Base-by-base conservation (phyloP, 2,888 invertebrate species). In the Arenicola marina region DNA sequence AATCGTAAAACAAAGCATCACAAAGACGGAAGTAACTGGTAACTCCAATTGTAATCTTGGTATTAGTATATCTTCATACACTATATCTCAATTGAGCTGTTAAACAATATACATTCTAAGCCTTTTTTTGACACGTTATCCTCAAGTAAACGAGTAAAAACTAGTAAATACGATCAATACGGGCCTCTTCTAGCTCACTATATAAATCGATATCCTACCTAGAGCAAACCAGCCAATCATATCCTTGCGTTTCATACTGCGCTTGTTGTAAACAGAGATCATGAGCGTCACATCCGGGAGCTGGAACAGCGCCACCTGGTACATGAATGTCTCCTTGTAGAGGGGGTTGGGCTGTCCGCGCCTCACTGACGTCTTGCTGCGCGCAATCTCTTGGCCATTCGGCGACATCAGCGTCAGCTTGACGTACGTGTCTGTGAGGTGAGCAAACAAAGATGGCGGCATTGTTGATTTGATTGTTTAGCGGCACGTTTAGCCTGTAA, bases 211-310 rank as follows among this genome's bases (percentile, higher is more conserved):
- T 24, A 21, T 18, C 63, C 24, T 2, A 82, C 96, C 96, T 62
- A 96, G 85, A 66, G 94, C 92, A 86, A 96, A 93, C 95, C 96
- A 96, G 65, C 96, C 96, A 73, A 96, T 92, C 92, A 95, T 93
- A 84, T 96, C 95, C 79, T 95, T 93, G 73, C 93, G 90, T 82
- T 95, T 96, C 82, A 95, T 92, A 73, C 94, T 91, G 69, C 93
- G 90, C 82, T 94, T 92, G 78, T 89, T 90, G 87, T 95, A 95
- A 62, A 95, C 92, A 0, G 94, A 93, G 68, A 95, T 89, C 90
- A 95, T 93, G 70, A 96, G 87, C 1, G 95, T 96, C 59, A 96
- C 95, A 78, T 96, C 96, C 46, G 91, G 92, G 66, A 96, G 86
- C 86, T 96, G 96, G 84, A 95, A 96, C 71, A 95, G 87, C 45